Conservation (phyloP, 2,113 vertebrate species). For the Gasterosteus aculeatus region DNA sequence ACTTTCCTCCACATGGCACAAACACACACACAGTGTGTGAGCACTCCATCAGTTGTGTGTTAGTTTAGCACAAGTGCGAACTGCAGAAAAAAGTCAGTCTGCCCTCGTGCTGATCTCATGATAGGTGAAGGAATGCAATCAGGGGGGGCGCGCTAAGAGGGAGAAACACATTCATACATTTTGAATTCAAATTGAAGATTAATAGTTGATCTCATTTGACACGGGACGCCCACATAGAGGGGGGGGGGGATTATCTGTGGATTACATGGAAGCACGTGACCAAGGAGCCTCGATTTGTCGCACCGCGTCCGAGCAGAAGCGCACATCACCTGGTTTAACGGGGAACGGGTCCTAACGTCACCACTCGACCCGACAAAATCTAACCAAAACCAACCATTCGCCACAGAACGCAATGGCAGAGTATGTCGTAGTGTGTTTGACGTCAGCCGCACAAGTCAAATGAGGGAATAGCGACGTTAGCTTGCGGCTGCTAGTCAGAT, state of each 20-base stretch:
- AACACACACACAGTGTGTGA: slow-evolving; percentile 2
- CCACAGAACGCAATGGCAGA: neutral
- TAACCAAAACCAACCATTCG: neutral
- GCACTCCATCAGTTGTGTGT: slow-evolving; percentile 18
- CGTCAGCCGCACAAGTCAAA: neutral
- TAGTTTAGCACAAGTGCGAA: slow-evolving; percentile 44
- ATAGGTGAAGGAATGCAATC: slow-evolving; percentile 45
- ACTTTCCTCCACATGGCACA: neutral
- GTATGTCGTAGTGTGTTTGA: too few species aligned
- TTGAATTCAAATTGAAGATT: neutral
- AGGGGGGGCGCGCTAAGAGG: neutral
- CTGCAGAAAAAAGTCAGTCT: neutral
- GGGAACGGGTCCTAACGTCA: neutral
- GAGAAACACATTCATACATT: neutral
- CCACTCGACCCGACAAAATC: neutral
- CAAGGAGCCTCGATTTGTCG: slow-evolving; percentile 33
- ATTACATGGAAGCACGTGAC: slow-evolving; percentile 78
- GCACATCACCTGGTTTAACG: neutral
- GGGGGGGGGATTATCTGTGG: slow-evolving; percentile 63
- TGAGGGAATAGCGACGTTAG: neutral
- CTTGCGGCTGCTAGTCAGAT: neutral
- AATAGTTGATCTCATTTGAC: neutral
- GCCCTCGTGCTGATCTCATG: slow-evolving; percentile 53
- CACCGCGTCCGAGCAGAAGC: neutral
- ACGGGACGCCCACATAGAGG: slow-evolving; percentile 34